Base-by-base conservation (phyloP, 2,888 invertebrate genomes). In the Philonicus albiceps region DNA sequence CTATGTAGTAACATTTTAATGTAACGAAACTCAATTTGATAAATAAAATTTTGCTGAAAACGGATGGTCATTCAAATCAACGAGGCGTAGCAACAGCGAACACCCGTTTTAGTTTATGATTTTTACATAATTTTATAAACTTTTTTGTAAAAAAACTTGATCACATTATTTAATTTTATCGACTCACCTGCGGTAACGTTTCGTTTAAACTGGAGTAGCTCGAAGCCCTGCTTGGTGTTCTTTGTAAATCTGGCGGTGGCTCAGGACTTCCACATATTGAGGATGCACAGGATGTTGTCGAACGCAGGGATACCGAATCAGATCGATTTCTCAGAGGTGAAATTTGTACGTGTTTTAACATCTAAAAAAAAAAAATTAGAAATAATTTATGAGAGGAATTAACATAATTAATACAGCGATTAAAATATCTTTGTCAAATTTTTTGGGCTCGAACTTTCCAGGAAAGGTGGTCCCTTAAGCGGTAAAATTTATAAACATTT, bases 321-420 rank as follows among this genome's bases (percentile, higher is more conserved):
- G 96, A 95, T 92, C 97, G 95, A 90, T 95, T 95, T 93, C 97
- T 94, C 93, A 96, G 95, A 89, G 97, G 97, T 89, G 97, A 97
- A 92, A 97, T 95, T 93, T 97, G 97, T 93, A 97, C 97, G 95
- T 97, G 97, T 93, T 97, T 97, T 94, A 97, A 94, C 97, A 97
- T 97, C 93, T 94, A 91, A 1, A 93, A 93, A n/a, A 87, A 89
- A 89, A 90, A 87, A 88, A 86, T 43, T 40, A 13, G 86, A 86
- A 88, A 7, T 22, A 16, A 27, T 64, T 64, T 64, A 64, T 64
- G 22, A 64, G 64, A 22, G 0, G 7, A 11, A 27, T 64, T 64
- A 64, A 27, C 37, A 64, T 11, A 19, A 19, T 53, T n/a, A 53
- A 53, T n/a, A n/a, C n/a, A n/a, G n/a, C n/a, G n/a, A n/a, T 53